phyloP scores from a whole-genome alignment of 2,888 invertebrate species.

The Apoda limacodes region DNA sequence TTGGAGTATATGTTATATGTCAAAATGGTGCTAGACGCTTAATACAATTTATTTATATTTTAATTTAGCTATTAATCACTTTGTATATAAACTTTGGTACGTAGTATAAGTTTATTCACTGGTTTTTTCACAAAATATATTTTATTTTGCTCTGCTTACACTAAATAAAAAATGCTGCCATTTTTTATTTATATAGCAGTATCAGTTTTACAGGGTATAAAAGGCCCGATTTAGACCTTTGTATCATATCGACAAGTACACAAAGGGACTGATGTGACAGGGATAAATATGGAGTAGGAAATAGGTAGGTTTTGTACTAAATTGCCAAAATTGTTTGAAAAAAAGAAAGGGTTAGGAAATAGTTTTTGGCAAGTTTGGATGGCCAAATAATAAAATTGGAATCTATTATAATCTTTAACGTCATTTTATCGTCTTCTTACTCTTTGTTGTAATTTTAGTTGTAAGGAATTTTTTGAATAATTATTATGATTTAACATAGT shows the following conservation, averaged over 20 bases:
- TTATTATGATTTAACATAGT: no score
- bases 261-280: slow-evolving; percentile 59
- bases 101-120: slow-evolving; percentile 18
- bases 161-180: slow-evolving; percentile 38
- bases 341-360: no score
- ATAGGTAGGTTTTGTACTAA: slow-evolving; percentile 60
- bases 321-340: slow-evolving; percentile 44
- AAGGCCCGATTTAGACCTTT: slow-evolving; percentile 32
- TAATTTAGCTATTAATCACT: slow-evolving; percentile 43
- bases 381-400: no score
- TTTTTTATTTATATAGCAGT: no score
- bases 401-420: no score
- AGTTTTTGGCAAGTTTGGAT: no score
- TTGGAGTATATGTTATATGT: slow-evolving; percentile 31
- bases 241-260: slow-evolving; percentile 43
- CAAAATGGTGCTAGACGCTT: slow-evolving; percentile 68
- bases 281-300: slow-evolving; percentile 48
- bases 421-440: no score
- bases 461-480: no score
- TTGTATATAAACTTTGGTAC: slow-evolving; percentile 40
- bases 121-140: slow-evolving; percentile 17
- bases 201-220: slow-evolving; percentile 51
- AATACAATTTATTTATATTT: slow-evolving; percentile 33
- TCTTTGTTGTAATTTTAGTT: no score
- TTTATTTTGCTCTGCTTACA: slow-evolving; percentile 35